Evolutionary conservation across 35 echinoderm and acorn worm genomes (phyloP), one percentile per base, ranked within the genome.

Genomic region (Apostichopus californicus): DNA sequence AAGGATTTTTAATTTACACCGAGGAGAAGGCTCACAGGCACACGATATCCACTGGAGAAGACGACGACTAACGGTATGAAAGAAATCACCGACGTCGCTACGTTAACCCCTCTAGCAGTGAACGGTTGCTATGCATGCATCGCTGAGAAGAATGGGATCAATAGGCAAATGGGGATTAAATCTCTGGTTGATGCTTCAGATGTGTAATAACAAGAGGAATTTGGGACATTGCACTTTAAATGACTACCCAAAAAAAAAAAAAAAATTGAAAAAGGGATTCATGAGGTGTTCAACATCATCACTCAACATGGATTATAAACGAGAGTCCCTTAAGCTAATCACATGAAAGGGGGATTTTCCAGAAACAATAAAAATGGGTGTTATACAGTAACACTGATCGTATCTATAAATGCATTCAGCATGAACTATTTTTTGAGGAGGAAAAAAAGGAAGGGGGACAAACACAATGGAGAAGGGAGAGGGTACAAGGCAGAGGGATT

Each of bases 151-250:
- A 85, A 58, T 5, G 14, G 54, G 81, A 59, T 85, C 54, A 21
- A 85, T 85, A 60, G 55, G 17, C 58, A 85, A 85, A 56, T 18
- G 12, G 28, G 81, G 57, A 85, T 85, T 85, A 83, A 83, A 83
- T 57, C 56, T 83, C 28, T 56, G 52, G 52, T 83, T 83, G 80
- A 83, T 83, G 80, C 15, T 83, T 54, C 14, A 57, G 80, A 25
- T 28, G 46, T 28, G 22, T 28, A 23, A 28, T 79, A 79, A 79
- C 21, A 28, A 14, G 80, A 46, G 80, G 80, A 83, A 83, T 56
- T 20, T 46, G 14, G 80, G 80, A 56, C 80, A 83, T 55, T 83
- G 80, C 11, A 83, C 80, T 83, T 83, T 83, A 55, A 83, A 55
- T 75, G 80, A 55, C 55, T 1, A 83, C 34, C 34, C 34, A 46